These are phyloP conservation scores for Hoplodrina ambigua DNA, from an alignment of 2,888 invertebrate genomes.

Conservation along the genomic window DNA sequence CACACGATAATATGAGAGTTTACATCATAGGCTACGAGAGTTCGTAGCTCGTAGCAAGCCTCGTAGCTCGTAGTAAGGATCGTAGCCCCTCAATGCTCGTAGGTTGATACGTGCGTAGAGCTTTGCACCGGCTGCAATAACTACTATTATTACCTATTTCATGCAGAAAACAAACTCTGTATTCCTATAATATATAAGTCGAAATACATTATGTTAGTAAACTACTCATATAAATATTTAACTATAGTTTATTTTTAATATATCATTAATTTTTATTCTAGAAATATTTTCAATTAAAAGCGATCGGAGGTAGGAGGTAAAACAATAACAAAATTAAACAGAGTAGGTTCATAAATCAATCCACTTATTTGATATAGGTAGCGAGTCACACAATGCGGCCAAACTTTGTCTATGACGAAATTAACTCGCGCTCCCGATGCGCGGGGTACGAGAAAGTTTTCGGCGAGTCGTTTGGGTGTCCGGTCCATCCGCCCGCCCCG, in stretches of 20 bases:
- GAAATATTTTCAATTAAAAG: not conserved
- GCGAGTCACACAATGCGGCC: slow-evolving; percentile 4
- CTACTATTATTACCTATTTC: no score
- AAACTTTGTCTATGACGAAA: slow-evolving; percentile 46
- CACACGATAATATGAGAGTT: not conserved
- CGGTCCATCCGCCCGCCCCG: not conserved
- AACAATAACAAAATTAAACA: not conserved
- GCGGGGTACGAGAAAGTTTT: slow-evolving; percentile 30
- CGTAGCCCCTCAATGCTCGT: slow-evolving; percentile 6
- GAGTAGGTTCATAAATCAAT: slow-evolving; percentile 4
- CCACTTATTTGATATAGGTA: slow-evolving; percentile 7
- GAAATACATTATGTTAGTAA: no score
- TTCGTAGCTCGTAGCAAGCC: not conserved
- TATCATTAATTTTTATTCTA: not conserved
- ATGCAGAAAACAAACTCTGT: no score
- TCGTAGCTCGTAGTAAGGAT: slow-evolving; percentile 5
- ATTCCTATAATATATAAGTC: no score
- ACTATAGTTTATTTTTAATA: not conserved
- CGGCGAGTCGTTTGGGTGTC: slow-evolving; percentile 16
- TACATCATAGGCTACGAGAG: not conserved
- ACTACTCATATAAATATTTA: no score
- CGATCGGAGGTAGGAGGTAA: not conserved
- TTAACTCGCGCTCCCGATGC: slow-evolving; percentile 30
- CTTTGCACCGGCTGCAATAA: slow-evolving; percentile 3
- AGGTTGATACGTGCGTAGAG: not conserved